Base-by-base conservation (phyloP, 2,113 vertebrate genomes). In the Hypocryptadius cinnamomeus region DNA sequence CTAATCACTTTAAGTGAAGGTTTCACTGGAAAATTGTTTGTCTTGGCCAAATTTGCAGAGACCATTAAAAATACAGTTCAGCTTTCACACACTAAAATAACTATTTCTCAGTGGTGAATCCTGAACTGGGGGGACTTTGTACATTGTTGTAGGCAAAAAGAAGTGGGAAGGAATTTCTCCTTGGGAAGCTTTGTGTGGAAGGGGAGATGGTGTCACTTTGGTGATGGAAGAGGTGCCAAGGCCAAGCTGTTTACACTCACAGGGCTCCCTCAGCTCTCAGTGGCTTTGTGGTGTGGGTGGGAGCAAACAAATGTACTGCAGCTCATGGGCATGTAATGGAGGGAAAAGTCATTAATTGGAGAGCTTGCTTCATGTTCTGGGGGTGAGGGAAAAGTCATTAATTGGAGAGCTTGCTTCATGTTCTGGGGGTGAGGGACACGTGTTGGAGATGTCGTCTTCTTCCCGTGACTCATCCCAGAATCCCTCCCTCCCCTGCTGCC, bases 71-170 rank as follows among this genome's bases (percentile, higher is more conserved):
- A 61, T 9, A 8, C 47, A 39, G 20, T 40, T 56, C 31, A 56
- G 20, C 31, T 22, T 61, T 82, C 33, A 27, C 7, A 7, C 13
- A 6, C 5, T 40, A 28, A 39, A 31, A 56, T 10, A 76, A 28
- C 2, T 60, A 0, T 20, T 71, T 24, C 21, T 53, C 10, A 37
- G 22, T 15, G 56, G 3, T 33, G 37, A 40, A 45, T 61, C 24
- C 64, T 66, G 11, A 13, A 3, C 4, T 8, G 5, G 19, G 9
- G 10, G 11, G 10, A 54, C 10, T n/a, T 23, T n/a, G 21, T 51
- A 3, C 2, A 0, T 33, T 2, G 8, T 40, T 50, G 3, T 15
- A 40, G n/a, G 30, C 1, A 4, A 60, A 59, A 33, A 8, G 10
- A 15, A n/a, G 5, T 11, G 18, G 25, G 22, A 45, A 73, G 42